These are phyloP conservation scores for Corythoichthys intestinalis DNA, from an alignment of 2,113 vertebrate species.

Conservation along the genomic window DNA sequence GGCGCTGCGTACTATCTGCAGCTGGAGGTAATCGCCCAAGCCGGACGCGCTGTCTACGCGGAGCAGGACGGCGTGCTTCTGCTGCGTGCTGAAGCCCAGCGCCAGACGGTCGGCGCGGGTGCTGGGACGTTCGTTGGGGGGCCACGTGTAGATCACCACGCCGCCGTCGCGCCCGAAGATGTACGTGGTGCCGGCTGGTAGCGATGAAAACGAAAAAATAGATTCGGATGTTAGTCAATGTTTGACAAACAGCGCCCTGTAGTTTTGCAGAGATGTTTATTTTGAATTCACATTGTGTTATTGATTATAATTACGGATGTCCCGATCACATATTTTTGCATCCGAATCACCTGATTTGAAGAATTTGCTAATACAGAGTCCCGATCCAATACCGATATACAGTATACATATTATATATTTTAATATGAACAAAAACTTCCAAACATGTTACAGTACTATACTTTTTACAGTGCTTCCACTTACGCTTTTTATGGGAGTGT, in stretches of 20 bases:
- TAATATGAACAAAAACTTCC: too few relatives aligned
- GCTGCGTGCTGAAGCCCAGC: conserved; percentile 96
- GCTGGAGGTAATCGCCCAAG: conserved; percentile 95
- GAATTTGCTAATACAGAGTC: too few relatives aligned
- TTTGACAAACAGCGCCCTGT: neutral
- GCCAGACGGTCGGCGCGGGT: conserved; percentile 95
- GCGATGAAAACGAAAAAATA: conserved; percentile 22
- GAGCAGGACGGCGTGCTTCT: conserved; percentile 91
- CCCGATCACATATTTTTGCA: too few relatives aligned
- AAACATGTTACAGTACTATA: too few relatives aligned
- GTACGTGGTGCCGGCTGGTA: conserved; percentile 94
- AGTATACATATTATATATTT: too few relatives aligned
- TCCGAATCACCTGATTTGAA: too few relatives aligned
- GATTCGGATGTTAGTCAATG: conserved; percentile 6
- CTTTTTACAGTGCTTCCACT: too few relatives aligned
- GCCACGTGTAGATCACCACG: conserved; percentile 95
- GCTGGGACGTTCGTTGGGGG: conserved; percentile 97
- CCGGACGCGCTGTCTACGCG: conserved; percentile 96
- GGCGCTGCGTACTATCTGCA: conserved; percentile 89
- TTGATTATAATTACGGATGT: too few relatives aligned
- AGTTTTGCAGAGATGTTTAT: too few relatives aligned
- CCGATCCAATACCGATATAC: too few relatives aligned
- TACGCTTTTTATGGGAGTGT: too few relatives aligned
- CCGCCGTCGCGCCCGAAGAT: conserved; percentile 98
- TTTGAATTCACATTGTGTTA: too few relatives aligned